Percentiles rank a stretch among this genome's conserved stretches.
phyloP scores from a whole-genome alignment of 2,888 invertebrate genomes.

The Salpingus planirostris region DNA sequence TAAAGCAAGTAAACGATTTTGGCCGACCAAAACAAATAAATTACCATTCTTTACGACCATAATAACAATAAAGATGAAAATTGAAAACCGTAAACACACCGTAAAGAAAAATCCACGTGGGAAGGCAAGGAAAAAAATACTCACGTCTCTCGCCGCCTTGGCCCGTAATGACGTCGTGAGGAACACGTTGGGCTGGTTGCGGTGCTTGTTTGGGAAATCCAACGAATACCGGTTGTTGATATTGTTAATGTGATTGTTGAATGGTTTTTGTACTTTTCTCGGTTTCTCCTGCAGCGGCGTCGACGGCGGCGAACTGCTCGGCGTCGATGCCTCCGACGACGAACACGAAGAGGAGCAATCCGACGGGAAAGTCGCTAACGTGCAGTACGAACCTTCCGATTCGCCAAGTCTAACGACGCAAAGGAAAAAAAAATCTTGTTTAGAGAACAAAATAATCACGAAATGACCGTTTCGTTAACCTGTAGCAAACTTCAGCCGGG shows the following conservation, averaged over 20 bases:
- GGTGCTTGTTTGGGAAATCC: constrained; percentile 25
- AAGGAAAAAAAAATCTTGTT: constrained; percentile 1
- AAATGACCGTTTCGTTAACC: constrained; percentile 24
- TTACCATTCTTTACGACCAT: no score
- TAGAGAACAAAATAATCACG: neutral
- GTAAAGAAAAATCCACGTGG: no score
- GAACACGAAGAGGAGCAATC: constrained; percentile 17
- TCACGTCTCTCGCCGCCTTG: constrained; percentile 36
- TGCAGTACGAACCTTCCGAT: constrained; percentile 54
- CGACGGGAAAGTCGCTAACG: constrained; percentile 47
- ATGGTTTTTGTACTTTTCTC: constrained; percentile 19
- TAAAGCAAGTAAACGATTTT: no score
- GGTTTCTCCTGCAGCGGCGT: constrained; percentile 33
- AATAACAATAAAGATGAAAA: no score
- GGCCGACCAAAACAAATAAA: no score
- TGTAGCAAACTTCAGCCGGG: constrained; percentile 56
- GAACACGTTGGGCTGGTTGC: constrained; percentile 26
- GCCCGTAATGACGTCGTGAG: constrained; percentile 29
- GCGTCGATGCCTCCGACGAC: constrained; percentile 27
- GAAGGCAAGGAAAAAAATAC: no score
- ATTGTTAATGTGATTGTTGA: no score
- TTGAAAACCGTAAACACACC: no score
- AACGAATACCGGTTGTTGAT: constrained; percentile 22
- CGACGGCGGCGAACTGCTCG: constrained; percentile 22
- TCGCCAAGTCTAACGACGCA: constrained; percentile 45